phyloP scores from a whole-genome alignment of 1,140 invertebrate species.

The Ephestia elutella region DNA sequence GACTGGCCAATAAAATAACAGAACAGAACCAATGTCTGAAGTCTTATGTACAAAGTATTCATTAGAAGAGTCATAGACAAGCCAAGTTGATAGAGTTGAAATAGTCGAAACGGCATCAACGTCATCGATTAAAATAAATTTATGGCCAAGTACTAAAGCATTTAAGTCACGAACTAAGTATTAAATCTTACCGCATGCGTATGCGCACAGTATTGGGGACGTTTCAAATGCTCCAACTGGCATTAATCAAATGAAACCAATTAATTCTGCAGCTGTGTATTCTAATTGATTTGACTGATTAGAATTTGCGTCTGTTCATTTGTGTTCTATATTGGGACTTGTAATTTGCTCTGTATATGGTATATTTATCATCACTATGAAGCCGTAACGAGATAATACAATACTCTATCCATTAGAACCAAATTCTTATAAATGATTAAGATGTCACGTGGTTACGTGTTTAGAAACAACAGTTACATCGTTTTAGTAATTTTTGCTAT shows the following conservation, averaged over 20 bases:
- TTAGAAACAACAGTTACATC: too few relatives aligned
- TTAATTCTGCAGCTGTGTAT: conserved; percentile 3
- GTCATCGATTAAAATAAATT: conserved; percentile 52
- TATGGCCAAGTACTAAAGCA: conserved; percentile 2
- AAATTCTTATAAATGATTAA: too few relatives aligned
- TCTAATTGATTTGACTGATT: conserved; percentile 4
- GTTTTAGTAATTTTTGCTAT: too few relatives aligned
- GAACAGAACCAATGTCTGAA: too few relatives aligned
- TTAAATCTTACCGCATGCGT: background rate
- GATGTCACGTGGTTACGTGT: too few relatives aligned
- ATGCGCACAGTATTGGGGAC: conserved; percentile 6
- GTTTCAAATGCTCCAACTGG: background rate
- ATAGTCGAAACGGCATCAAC: background rate
- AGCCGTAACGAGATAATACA: too few relatives aligned
- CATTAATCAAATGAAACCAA: conserved; percentile 1
- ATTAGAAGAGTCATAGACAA: background rate
- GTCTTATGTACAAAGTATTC: background rate
- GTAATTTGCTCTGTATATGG: background rate
- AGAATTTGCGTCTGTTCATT: conserved; percentile 1
- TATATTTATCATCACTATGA: background rate
- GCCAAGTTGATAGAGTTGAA: background rate
- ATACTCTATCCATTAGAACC: too few relatives aligned
- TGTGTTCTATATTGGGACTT: background rate
- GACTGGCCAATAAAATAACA: too few relatives aligned
- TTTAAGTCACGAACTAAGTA: conserved; percentile 1